Percentiles rank a stretch among this genome's conserved stretches.
phyloP scores from a whole-genome alignment of 2,113 vertebrate genomes.

The Eulemur macaco region DNA sequence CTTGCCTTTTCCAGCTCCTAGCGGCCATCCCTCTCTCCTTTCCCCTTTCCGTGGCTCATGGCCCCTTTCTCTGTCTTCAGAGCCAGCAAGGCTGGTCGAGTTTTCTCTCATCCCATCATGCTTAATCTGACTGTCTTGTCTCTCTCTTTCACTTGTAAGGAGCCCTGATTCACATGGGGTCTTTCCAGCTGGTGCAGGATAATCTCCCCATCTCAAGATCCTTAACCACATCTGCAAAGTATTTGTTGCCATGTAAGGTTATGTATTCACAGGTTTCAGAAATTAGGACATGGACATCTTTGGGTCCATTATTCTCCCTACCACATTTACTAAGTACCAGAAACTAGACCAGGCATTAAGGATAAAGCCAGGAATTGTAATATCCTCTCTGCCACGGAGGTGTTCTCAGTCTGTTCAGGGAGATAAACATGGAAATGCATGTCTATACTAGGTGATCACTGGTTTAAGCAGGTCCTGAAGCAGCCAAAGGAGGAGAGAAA shows the following conservation, averaged over 20 bases:
- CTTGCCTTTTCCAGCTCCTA: too few species aligned
- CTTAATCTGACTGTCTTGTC: neutral
- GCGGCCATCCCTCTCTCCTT: neutral
- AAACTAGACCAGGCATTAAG: neutral
- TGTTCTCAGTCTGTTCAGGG: neutral
- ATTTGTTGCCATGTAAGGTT: neutral
- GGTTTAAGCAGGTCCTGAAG: neutral
- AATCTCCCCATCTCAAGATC: too few species aligned
- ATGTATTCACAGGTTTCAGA: neutral
- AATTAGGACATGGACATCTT: neutral
- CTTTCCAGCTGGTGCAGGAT: too few species aligned
- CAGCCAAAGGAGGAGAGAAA: neutral
- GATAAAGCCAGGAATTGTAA: neutral
- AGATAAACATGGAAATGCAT: fast-evolving
- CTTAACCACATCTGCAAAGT: neutral
- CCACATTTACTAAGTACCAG: neutral
- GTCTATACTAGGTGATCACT: fast-evolving
- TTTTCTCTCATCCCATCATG: too few species aligned
- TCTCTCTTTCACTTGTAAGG: neutral
- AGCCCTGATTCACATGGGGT: neutral
- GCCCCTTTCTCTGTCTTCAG: neutral
- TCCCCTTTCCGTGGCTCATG: fast-evolving
- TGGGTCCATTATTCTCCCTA: neutral
- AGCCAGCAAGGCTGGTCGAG: too few species aligned
- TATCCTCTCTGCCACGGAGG: too few species aligned